Percentiles rank a stretch among this genome's conserved stretches.
Evolutionary conservation across 2,797 vertebrate genomes (phyloP).

Genomic region (Schizothorax lantsangensis): DNA sequence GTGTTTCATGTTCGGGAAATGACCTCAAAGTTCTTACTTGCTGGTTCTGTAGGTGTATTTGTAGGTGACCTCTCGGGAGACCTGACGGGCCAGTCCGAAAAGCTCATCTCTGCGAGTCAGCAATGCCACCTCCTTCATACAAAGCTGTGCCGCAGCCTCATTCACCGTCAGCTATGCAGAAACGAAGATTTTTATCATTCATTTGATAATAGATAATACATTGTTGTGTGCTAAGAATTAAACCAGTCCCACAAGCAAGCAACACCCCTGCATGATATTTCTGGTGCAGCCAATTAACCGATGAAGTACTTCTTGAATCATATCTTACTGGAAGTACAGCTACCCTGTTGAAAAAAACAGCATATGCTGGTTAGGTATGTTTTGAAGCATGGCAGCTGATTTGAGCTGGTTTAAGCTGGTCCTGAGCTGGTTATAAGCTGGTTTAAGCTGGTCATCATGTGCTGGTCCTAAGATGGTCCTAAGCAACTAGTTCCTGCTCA

Average conservation of each 20-base stretch:
- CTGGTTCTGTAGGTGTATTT: slow-evolving; percentile 98
- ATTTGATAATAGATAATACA: background rate
- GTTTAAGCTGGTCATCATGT: too few relatives aligned
- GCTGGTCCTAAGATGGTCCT: too few relatives aligned
- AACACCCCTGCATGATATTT: background rate
- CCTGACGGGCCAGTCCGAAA: slow-evolving; percentile 93
- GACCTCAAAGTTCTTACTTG: slow-evolving; percentile 83
- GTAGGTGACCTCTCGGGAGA: slow-evolving; percentile 97
- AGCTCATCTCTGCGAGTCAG: slow-evolving; percentile 95
- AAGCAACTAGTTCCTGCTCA: background rate
- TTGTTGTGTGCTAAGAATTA: background rate
- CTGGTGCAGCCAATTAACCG: background rate
- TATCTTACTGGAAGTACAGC: background rate
- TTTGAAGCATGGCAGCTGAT: background rate
- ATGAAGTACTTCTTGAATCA: background rate
- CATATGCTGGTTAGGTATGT: background rate
- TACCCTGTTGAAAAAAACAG: background rate
- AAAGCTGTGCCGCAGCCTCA: slow-evolving; percentile 96
- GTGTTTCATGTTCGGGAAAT: background rate
- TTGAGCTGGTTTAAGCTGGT: background rate
- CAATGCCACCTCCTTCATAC: slow-evolving; percentile 92
- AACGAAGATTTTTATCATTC: background rate
- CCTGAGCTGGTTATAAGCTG: background rate
- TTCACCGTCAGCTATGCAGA: slow-evolving; percentile 92
- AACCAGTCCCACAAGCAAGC: background rate